Conservation (phyloP, 2,888 invertebrate genomes). For the Rhagonycha fulva region DNA sequence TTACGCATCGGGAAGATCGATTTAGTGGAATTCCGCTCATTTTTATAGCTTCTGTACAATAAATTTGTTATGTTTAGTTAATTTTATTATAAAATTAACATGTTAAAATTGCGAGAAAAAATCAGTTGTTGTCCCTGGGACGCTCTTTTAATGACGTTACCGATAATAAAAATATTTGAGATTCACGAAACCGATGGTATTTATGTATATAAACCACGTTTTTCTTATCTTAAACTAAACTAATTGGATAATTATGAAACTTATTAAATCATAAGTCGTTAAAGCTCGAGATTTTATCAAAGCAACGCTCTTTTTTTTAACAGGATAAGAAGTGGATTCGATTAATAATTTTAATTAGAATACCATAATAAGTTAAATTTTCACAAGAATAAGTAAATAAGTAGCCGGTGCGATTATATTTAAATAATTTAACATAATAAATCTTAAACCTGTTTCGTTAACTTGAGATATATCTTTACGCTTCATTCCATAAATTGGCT, state of each 20-base stretch:
- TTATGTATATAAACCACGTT: slow-evolving; percentile 18
- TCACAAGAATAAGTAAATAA: not conserved
- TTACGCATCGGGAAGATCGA: not conserved
- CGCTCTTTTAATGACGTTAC: not conserved
- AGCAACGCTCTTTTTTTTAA: not conserved
- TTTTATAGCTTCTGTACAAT: not conserved
- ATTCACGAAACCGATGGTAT: slow-evolving; percentile 32
- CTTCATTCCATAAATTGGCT: not conserved
- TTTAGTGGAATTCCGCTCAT: not conserved
- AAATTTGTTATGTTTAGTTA: not conserved
- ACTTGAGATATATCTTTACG: not conserved
- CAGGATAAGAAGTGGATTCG: not conserved
- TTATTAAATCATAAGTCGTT: slow-evolving; percentile 15
- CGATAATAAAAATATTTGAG: slow-evolving; percentile 11
- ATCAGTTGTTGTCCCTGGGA: not conserved
- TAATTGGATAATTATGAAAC: slow-evolving; percentile 31
- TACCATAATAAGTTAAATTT: not conserved
- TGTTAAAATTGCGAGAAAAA: not conserved
- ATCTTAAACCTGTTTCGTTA: not conserved
- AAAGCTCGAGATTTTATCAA: not conserved
- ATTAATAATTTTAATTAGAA: not conserved
- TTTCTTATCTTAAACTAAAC: slow-evolving; percentile 26
- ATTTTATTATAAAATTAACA: not conserved
- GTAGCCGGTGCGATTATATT: not conserved
- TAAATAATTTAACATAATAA: not conserved